Conservation (phyloP, 1,140 invertebrate species). For the Drosophila burlai region DNA sequence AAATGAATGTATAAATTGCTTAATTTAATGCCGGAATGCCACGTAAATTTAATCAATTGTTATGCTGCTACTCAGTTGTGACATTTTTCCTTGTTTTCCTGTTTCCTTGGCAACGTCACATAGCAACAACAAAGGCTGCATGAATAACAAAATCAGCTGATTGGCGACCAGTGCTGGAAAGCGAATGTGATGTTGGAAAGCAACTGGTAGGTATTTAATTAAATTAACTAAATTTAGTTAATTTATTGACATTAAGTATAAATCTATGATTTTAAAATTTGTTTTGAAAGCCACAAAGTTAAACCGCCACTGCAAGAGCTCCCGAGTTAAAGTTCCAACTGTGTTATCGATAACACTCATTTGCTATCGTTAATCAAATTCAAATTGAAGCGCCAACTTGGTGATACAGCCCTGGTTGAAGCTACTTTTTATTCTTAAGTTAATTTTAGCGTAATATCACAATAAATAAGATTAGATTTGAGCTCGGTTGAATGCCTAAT, state of each 20-base stretch:
- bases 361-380: slow-evolving; percentile 1
- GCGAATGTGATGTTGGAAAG: background rate
- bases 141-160: slow-evolving; percentile 60
- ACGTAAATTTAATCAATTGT: slow-evolving; percentile 68
- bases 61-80: slow-evolving; percentile 61
- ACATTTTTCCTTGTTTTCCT: slow-evolving; percentile 48
- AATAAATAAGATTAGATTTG: slow-evolving; percentile 70
- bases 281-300: background rate
- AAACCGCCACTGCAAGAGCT: background rate
- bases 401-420: slow-evolving; percentile 28
- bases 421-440: slow-evolving; percentile 46
- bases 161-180: slow-evolving; percentile 28
- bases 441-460: slow-evolving; percentile 76
- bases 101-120: slow-evolving; percentile 40
- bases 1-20: background rate
- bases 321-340: background rate
- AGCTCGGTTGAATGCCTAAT: slow-evolving; percentile 28
- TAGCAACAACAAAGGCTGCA: slow-evolving; percentile 64
- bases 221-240: background rate
- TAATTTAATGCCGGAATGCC: slow-evolving; percentile 1
- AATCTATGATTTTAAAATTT: background rate
- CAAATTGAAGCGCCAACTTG: background rate
- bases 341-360: background rate
- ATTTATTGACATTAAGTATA: background rate
- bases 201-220: slow-evolving; percentile 25